These are phyloP conservation scores for Muraenolepis orangiensis DNA, from an alignment of 2,797 vertebrate genomes.

Conservation along the genomic window DNA sequence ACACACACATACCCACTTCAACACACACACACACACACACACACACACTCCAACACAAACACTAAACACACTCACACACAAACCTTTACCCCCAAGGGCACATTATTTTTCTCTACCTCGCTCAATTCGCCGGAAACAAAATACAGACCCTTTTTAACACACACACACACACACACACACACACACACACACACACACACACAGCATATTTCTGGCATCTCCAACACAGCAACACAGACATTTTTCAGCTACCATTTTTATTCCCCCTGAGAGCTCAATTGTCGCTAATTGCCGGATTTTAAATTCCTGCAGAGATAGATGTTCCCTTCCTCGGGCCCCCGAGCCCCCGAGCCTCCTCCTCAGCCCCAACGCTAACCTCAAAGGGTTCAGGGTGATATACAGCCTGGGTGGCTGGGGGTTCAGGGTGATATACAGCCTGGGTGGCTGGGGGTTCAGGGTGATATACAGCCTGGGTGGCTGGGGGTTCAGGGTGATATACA, in stretches of 20 bases:
- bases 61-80: too few relatives aligned
- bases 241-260: background rate
- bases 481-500: too few relatives aligned
- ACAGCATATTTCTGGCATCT: background rate
- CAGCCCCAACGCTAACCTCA: slow-evolving; percentile 60
- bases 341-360: slow-evolving; percentile 45
- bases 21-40: too few relatives aligned
- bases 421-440: too few relatives aligned
- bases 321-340: slow-evolving; percentile 38
- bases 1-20: too few relatives aligned
- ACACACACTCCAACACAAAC: too few relatives aligned
- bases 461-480: too few relatives aligned
- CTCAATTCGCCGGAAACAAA: too few relatives aligned
- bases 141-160: background rate
- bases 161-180: background rate
- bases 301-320: slow-evolving; percentile 55
- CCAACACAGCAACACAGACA: background rate
- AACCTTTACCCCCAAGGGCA: too few relatives aligned
- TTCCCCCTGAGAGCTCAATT: slow-evolving; percentile 25
- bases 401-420: too few relatives aligned
- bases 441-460: too few relatives aligned
- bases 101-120: too few relatives aligned
- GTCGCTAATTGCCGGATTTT: slow-evolving; percentile 57
- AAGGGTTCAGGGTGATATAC: slow-evolving; percentile 67
- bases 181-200: background rate